Conservation (phyloP, 2,113 vertebrate species). For the Plestiodon gilberti region DNA sequence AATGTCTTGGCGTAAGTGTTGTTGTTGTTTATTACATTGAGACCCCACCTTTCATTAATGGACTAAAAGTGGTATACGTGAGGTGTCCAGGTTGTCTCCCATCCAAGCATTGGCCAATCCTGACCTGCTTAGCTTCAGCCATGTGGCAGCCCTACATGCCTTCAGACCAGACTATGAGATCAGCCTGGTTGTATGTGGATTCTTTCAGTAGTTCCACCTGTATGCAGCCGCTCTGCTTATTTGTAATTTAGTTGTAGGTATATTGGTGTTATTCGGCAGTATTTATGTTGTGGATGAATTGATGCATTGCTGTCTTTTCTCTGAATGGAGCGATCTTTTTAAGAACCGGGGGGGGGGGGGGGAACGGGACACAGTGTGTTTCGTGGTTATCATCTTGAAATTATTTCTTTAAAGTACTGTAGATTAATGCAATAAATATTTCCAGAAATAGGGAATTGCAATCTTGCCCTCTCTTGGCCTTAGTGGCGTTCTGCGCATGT, state of each 20-base stretch:
- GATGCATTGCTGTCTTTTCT: background rate
- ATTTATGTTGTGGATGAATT: too few relatives aligned
- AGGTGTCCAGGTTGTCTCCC: too few relatives aligned
- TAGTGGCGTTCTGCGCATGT: too few relatives aligned
- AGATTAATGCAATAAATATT: background rate
- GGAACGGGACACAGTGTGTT: too few relatives aligned
- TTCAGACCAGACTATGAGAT: too few relatives aligned
- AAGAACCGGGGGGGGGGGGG: too few relatives aligned
- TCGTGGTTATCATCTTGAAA: too few relatives aligned
- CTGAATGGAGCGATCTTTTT: background rate
- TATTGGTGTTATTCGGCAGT: background rate
- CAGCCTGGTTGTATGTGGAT: rapidly evolving
- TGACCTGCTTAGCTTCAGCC: background rate
- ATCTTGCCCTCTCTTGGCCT: too few relatives aligned
- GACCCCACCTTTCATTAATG: too few relatives aligned
- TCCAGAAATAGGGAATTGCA: background rate
- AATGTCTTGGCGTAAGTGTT: slow-evolving; percentile 90
- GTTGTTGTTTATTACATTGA: too few relatives aligned
- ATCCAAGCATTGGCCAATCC: background rate
- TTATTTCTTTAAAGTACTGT: background rate
- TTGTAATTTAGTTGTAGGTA: background rate
- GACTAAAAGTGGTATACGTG: too few relatives aligned
- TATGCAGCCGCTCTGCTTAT: background rate
- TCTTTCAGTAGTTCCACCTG: background rate
- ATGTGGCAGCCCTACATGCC: too few relatives aligned